A percentile compares a stretch with the other conserved stretches of the same genome.
These are phyloP conservation scores for Pammene aurita DNA, from an alignment of 2,888 invertebrate genomes.

Conservation along the genomic window DNA sequence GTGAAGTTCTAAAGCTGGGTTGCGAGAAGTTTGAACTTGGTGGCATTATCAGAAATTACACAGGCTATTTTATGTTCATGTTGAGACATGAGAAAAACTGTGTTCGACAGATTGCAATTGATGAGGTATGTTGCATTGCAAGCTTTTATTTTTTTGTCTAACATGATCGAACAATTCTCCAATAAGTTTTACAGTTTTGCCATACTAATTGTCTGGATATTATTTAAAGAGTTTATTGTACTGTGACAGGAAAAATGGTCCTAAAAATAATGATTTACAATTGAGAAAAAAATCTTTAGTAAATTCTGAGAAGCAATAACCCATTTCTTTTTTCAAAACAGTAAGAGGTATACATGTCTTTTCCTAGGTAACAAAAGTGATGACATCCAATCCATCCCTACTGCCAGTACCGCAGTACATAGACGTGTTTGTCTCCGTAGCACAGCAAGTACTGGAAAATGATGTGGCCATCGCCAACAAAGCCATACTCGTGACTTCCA, in stretches of 20 bases:
- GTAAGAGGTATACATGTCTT: too few species aligned
- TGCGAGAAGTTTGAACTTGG: conserved; percentile 85
- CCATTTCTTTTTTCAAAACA: too few species aligned
- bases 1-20: conserved; percentile 85
- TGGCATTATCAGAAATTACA: conserved; percentile 84
- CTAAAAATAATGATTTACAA: too few species aligned
- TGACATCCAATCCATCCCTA: conserved; percentile 55
- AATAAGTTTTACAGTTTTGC: too few species aligned
- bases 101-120: conserved; percentile 85
- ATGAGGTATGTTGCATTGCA: conserved; percentile 75
- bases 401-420: conserved; percentile 74
- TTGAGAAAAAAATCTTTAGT: too few species aligned
- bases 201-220: too few species aligned
- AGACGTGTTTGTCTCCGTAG: conserved; percentile 81
- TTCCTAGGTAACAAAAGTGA: conserved; percentile 68
- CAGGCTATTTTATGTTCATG: conserved; percentile 83
- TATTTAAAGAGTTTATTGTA: too few species aligned
- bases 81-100: conserved; percentile 85
- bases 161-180: too few species aligned
- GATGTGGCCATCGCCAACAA: conserved; percentile 84
- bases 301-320: too few species aligned
- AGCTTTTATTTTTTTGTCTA: too few species aligned
- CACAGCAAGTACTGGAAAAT: conserved; percentile 83
- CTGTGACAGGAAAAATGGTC: not conserved
- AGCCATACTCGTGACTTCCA: conserved; percentile 82